phyloP scores from a whole-genome alignment of 1,140 invertebrate genomes.

The Chlorops oryzae region DNA sequence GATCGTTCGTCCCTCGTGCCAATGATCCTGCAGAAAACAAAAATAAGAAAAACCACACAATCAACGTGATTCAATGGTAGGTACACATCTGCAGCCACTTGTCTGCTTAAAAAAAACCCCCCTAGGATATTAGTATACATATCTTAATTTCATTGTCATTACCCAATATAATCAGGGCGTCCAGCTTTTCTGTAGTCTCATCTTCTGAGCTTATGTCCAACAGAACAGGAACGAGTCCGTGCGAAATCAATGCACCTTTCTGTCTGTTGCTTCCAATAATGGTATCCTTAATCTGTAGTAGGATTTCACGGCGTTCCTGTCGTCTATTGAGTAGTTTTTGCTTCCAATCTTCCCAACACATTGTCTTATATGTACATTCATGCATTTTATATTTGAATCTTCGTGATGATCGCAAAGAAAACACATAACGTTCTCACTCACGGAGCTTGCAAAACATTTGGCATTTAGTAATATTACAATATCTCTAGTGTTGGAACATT shows the following conservation, averaged over 20 bases:
- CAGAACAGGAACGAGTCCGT: constrained; percentile 10
- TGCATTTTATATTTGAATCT: too few species aligned
- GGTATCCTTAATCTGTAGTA: constrained; percentile 12
- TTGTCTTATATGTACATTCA: too few species aligned
- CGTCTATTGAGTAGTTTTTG: too few species aligned
- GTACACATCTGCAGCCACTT: too few species aligned
- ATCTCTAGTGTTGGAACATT: too few species aligned
- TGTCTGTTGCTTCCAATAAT: constrained; percentile 14
- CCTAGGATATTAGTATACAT: background rate
- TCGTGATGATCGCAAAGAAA: too few species aligned
- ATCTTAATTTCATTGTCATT: background rate
- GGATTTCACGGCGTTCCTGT: constrained; percentile 1
- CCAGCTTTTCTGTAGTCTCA: constrained; percentile 2
- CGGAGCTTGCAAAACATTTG: too few species aligned
- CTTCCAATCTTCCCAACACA: too few species aligned
- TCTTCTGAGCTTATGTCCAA: constrained; percentile 10
- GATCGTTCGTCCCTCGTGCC: constrained; percentile 66
- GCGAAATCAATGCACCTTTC: constrained; percentile 12
- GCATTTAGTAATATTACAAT: too few species aligned
- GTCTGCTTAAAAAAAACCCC: background rate
- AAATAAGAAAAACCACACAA: too few species aligned
- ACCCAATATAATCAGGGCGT: constrained; percentile 13
- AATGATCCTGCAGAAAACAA: constrained; percentile 56
- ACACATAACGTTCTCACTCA: too few species aligned
- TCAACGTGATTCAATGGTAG: too few species aligned